phyloP scores from a whole-genome alignment of 2,797 vertebrate species.

The Bovichtus variegatus region DNA sequence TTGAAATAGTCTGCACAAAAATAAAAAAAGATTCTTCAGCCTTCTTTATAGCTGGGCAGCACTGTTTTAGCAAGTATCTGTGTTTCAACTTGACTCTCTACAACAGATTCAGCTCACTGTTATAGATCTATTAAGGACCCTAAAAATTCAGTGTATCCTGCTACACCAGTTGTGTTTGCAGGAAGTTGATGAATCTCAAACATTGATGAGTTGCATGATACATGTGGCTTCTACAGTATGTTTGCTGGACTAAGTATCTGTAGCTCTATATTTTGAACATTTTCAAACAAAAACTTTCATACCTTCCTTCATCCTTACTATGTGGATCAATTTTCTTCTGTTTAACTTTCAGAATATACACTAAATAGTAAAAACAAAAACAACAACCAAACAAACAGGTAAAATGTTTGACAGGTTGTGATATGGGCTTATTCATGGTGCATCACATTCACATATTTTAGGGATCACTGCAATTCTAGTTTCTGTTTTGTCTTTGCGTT shows the following conservation, averaged over 20 bases:
- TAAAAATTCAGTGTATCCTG: background rate
- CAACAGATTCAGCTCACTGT: background rate
- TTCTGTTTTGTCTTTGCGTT: too few species aligned
- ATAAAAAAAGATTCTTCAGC: constrained; percentile 25
- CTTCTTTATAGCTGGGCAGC: background rate
- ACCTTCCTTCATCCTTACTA: background rate
- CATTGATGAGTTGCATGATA: background rate
- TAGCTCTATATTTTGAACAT: background rate
- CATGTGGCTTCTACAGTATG: background rate
- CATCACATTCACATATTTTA: too few species aligned
- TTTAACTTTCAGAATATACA: too few species aligned
- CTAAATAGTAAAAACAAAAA: too few species aligned
- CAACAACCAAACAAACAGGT: too few species aligned
- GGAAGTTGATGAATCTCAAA: background rate
- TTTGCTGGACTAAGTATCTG: background rate
- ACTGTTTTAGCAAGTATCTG: constrained; percentile 26
- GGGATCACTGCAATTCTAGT: too few species aligned
- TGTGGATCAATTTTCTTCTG: too few species aligned
- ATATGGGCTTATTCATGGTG: too few species aligned
- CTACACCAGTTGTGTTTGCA: constrained; percentile 13
- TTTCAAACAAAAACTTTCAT: background rate
- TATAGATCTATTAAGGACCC: background rate
- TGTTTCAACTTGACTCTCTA: background rate
- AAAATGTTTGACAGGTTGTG: too few species aligned
- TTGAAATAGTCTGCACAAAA: constrained; percentile 38